These are phyloP conservation scores for Tympanoctomys barrerae DNA, from an alignment of 2,797 vertebrate genomes.

Conservation along the genomic window DNA sequence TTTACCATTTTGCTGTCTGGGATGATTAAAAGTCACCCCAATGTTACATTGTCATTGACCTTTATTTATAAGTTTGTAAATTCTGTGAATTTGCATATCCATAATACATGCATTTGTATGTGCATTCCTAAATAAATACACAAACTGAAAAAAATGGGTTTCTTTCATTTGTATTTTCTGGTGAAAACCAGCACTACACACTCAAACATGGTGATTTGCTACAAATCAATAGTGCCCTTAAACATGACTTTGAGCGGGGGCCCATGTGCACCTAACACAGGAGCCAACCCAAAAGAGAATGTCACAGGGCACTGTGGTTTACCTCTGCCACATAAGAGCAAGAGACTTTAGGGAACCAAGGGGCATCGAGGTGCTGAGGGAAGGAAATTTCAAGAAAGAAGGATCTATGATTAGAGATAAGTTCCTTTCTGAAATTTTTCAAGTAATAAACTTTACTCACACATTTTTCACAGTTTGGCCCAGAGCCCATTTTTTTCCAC, in stretches of 20 bases:
- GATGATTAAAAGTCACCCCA: background rate
- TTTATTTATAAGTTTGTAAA: background rate
- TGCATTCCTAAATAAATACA: background rate
- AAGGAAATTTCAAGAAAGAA: conserved; percentile 38
- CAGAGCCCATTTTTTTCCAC: background rate
- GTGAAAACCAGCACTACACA: background rate
- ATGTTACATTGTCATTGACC: background rate
- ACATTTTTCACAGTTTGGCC: conserved; percentile 26
- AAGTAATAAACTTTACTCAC: conserved; percentile 40
- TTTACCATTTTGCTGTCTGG: background rate
- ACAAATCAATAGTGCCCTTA: background rate
- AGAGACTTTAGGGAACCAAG: background rate
- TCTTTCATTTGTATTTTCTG: conserved; percentile 23
- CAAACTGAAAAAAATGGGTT: background rate
- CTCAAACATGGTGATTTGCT: conserved; percentile 4
- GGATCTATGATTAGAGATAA: conserved; percentile 13
- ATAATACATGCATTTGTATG: background rate
- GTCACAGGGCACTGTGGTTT: background rate
- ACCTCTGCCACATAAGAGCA: background rate
- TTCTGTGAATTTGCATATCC: background rate
- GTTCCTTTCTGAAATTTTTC: conserved; percentile 26
- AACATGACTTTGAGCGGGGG: background rate
- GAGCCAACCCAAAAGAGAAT: background rate
- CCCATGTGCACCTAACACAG: background rate
- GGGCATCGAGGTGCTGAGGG: background rate